Percentiles rank a stretch among this genome's conserved stretches.
Evolutionary conservation across 92 coral and sea anemone species (phyloP).

Genomic region (Desmophyllum pertusum): DNA sequence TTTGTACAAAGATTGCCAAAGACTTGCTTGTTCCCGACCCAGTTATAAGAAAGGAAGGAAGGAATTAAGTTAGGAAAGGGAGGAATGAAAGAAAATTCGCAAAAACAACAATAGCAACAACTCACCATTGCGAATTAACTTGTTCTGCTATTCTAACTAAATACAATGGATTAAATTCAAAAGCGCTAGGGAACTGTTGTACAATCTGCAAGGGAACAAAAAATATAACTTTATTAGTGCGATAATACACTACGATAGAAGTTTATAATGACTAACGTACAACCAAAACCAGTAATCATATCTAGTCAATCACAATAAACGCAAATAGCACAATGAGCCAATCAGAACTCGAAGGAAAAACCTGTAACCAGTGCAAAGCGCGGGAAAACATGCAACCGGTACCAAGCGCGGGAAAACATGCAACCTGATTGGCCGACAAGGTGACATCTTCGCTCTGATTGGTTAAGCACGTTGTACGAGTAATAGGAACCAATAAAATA

Average conservation of each 20-base stretch:
- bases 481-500: background rate
- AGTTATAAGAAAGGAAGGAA: background rate
- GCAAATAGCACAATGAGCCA: too few relatives aligned
- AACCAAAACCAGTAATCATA: too few relatives aligned
- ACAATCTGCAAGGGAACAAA: conserved; percentile 52
- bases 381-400: background rate
- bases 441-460: background rate
- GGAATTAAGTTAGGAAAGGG: background rate
- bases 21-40: too few relatives aligned
- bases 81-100: background rate
- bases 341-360: too few relatives aligned
- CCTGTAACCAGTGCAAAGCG: background rate
- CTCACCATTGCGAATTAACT: conserved; percentile 96
- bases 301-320: too few relatives aligned
- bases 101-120: background rate
- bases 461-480: too few relatives aligned
- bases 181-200: conserved; percentile 89
- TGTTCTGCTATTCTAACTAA: conserved; percentile 90
- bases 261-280: too few relatives aligned
- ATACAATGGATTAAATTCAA: conserved; percentile 83
- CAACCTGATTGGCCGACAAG: background rate
- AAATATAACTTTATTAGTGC: too few relatives aligned
- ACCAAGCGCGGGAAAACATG: too few relatives aligned
- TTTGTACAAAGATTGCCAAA: background rate
- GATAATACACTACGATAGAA: too few relatives aligned